Base-by-base conservation (phyloP, 2,113 vertebrate species). In the Isurus oxyrinchus region DNA sequence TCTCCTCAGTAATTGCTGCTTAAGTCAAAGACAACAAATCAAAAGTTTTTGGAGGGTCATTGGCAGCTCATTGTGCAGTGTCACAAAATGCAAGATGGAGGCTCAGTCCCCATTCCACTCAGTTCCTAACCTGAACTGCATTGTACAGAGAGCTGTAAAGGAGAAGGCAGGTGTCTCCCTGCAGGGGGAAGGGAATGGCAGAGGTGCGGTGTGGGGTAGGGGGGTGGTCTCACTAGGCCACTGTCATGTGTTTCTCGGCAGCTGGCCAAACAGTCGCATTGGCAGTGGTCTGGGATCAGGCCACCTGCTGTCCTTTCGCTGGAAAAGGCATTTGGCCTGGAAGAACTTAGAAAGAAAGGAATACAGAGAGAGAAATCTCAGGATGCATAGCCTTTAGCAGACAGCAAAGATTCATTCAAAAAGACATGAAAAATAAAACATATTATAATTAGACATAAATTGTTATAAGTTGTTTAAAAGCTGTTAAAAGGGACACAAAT, bases 221-320 rank as follows among this genome's bases (percentile, higher is more conserved):
- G 66, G 27, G 13, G n/a, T 94, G 61, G 40, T 55, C 94, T 95
- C 94, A 16, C 67, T 69, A 67, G 27, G 49, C 67, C 94, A 55
- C 94, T 69, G 63, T 72, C n/a, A 40, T 72, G 67, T 59, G 88
- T 91, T 59, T 61, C 53, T 59, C 21, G 35, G 88, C 94, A 95
- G 94, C 67, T 95, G 94, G 66, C 94, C 94, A 95, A 72, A 55
- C 35, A 27, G 40, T 72, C 49, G 40, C 44, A 53, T 53, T 69
- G 94, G 94, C 66, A 72, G 44, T 69, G 94, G 44, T 55, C 67
- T 95, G 94, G 94, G 94, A 72, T 76, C 44, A 27, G 67, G 67
- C 44, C 94, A 95, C 94, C 66, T 95, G 94, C 94, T 76, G 49
- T 95, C 66, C 44, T 95, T 53, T 95, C 94, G 49, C 19, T 5